phyloP scores from a whole-genome alignment of 2,797 vertebrate genomes.

The Psittacula echo region DNA sequence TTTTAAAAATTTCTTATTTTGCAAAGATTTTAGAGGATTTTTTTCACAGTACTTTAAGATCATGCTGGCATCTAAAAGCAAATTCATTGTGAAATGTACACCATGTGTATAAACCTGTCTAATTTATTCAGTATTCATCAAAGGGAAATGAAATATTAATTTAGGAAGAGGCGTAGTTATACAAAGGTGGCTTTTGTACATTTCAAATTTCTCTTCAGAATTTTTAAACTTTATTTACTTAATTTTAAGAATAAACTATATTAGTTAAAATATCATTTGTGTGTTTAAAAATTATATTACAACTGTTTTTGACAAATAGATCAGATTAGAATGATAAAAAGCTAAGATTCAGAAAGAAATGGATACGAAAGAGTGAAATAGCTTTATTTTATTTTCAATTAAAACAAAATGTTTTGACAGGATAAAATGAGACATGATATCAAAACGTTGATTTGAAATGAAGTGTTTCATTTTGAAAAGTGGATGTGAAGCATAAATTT shows the following conservation, averaged over 20 bases:
- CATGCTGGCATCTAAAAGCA: background rate
- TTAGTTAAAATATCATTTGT: background rate
- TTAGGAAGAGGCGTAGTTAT: background rate
- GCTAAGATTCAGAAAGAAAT: background rate
- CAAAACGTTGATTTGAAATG: background rate
- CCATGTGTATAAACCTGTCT: rapidly evolving
- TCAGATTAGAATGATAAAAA: background rate
- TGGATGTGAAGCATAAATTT: background rate
- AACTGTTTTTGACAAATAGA: background rate
- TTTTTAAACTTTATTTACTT: background rate
- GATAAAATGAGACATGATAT: background rate
- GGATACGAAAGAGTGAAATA: background rate
- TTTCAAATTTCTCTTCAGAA: background rate
- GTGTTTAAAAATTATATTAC: background rate
- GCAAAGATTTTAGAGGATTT: background rate
- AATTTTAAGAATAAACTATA: background rate
- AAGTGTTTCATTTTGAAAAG: background rate
- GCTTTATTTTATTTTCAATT: background rate
- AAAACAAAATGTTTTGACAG: background rate
- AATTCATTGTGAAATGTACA: background rate
- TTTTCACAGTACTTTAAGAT: background rate
- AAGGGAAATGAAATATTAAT: background rate
- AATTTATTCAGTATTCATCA: background rate
- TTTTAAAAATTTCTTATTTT: background rate
- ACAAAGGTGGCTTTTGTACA: background rate